These are phyloP conservation scores for Cydia strobilella DNA, from an alignment of 1,140 invertebrate species.

Conservation along the genomic window DNA sequence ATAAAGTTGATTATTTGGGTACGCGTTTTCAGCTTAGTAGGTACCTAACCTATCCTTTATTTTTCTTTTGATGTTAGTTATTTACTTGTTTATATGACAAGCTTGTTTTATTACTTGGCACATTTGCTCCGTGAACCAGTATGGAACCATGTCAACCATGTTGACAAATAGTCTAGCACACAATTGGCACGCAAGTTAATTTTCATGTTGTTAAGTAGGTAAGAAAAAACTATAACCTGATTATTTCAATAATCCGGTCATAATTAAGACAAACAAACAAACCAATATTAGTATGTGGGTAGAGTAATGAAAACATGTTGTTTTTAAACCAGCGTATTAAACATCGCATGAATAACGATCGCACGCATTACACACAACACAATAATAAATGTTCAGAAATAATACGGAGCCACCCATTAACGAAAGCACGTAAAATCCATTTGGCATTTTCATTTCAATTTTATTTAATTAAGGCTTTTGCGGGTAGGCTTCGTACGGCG, in stretches of 20 bases:
- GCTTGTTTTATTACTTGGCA: too few relatives aligned
- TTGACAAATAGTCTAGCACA: too few relatives aligned
- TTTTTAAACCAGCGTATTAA: constrained; percentile 68
- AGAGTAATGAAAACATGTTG: constrained; percentile 69
- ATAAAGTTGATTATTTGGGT: constrained; percentile 7
- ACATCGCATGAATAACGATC: constrained; percentile 71
- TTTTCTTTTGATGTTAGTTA: too few relatives aligned
- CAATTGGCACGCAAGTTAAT: too few relatives aligned
- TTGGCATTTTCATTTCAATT: constrained; percentile 78
- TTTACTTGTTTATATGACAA: too few relatives aligned
- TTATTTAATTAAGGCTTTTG: constrained; percentile 78
- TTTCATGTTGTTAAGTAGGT: too few relatives aligned
- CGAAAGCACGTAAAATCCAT: constrained; percentile 78
- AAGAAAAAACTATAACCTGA: constrained; percentile 1
- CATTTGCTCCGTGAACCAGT: too few relatives aligned
- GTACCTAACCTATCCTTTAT: too few relatives aligned
- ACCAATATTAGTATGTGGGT: constrained; percentile 52
- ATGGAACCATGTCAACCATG: too few relatives aligned
- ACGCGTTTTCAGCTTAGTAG: background rate
- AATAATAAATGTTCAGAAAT: constrained; percentile 78
- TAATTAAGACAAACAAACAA: constrained; percentile 38
- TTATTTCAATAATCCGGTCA: background rate
- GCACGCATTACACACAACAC: constrained; percentile 70
- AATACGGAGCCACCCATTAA: constrained; percentile 75
- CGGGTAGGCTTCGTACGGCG: background rate